Evolutionary conservation across 1,140 invertebrate genomes (phyloP).

Genomic region (Drosophila tropicalis): DNA sequence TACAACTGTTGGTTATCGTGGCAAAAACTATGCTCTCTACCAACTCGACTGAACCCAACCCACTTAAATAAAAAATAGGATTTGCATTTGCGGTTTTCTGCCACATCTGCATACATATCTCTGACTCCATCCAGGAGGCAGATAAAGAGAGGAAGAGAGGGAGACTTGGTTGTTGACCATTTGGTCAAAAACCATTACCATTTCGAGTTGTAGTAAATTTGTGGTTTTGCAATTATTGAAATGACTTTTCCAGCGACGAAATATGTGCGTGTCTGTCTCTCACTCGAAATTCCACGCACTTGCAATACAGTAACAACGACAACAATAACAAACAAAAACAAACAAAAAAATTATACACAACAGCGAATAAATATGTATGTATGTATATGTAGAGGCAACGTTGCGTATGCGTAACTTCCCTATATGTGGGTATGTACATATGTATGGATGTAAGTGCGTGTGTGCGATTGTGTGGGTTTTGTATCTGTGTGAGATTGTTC

Average conservation of each 20-base stretch:
- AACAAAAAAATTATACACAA: conserved; percentile 34
- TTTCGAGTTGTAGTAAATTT: conserved; percentile 83
- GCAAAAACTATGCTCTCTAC: conserved; percentile 55
- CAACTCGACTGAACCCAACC: not conserved
- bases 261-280: conserved; percentile 49
- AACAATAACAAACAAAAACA: not conserved
- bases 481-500: conserved; percentile 36
- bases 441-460: conserved; percentile 6
- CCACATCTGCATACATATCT: conserved; percentile 39
- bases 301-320: not conserved
- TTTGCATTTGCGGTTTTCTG: conserved; percentile 71
- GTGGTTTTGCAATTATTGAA: conserved; percentile 83
- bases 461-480: not conserved
- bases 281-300: conserved; percentile 68
- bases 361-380: conserved; percentile 10
- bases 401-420: conserved; percentile 60
- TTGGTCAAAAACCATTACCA: conserved; percentile 37
- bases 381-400: conserved; percentile 27
- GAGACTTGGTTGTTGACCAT: conserved; percentile 40
- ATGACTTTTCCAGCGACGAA: conserved; percentile 69
- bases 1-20: conserved; percentile 53
- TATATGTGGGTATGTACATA: conserved; percentile 24
- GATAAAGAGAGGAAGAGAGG: no score
- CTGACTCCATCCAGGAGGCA: no score
- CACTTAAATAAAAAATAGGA: conserved; percentile 29